Evolutionary conservation across 1,140 invertebrate genomes (phyloP).

Genomic region (Brachionus plicatilis): DNA sequence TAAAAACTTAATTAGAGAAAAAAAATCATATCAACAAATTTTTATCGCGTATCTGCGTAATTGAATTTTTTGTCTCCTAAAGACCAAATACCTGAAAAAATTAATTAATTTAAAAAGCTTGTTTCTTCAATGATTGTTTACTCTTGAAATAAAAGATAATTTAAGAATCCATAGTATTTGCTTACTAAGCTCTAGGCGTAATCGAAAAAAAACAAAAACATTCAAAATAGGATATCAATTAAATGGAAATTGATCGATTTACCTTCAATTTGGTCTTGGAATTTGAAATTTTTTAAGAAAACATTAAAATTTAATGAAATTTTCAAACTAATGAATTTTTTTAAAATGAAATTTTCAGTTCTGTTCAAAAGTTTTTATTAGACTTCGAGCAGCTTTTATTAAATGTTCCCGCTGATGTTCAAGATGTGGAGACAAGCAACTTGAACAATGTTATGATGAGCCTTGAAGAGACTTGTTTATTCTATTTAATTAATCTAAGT

Average conservation of each 20-base stretch:
- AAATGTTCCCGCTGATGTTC: background rate
- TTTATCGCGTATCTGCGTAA: no score
- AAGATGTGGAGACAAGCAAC: background rate
- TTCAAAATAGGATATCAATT: background rate
- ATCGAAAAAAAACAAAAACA: background rate
- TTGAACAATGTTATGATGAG: background rate
- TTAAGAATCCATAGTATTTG: background rate
- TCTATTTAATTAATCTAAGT: background rate
- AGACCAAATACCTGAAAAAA: background rate
- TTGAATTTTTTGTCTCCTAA: background rate
- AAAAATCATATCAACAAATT: no score
- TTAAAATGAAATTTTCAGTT: background rate
- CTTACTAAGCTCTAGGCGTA: background rate
- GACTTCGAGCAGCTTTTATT: background rate
- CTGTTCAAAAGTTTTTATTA: background rate
- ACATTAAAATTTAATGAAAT: no score
- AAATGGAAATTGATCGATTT: background rate
- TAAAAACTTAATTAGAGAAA: background rate
- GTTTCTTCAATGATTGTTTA: background rate
- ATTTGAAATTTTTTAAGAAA: background rate
- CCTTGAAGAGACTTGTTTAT: background rate
- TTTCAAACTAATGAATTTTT: no score
- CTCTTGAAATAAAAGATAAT: background rate
- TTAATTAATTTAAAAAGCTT: background rate
- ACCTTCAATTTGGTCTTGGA: background rate